phyloP scores from a whole-genome alignment of 2,113 vertebrate species.

The Xyliphius kryptos region DNA sequence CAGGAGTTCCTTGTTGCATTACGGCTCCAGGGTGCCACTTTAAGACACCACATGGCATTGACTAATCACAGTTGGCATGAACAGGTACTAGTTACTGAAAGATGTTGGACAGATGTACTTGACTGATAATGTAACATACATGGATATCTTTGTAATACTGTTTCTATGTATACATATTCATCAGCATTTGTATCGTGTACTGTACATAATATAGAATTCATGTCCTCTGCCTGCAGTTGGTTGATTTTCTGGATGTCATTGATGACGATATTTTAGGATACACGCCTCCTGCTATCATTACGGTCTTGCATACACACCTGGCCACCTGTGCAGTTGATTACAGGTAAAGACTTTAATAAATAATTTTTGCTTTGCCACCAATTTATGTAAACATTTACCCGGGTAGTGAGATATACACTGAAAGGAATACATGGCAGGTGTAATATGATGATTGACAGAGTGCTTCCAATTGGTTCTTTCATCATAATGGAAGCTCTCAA shows the following conservation, averaged over 20 bases:
- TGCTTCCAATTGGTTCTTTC: too few relatives aligned
- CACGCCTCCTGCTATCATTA: constrained; percentile 78
- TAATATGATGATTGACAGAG: too few relatives aligned
- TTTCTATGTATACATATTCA: too few relatives aligned
- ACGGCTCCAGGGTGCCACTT: constrained; percentile 76
- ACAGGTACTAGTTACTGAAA: constrained; percentile 63
- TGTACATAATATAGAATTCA: neutral
- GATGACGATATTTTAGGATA: constrained; percentile 87
- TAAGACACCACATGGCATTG: constrained; percentile 74
- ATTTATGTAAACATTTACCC: too few relatives aligned
- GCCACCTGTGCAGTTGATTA: constrained; percentile 86
- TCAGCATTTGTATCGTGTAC: neutral
- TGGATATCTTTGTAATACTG: too few relatives aligned
- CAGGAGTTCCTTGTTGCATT: constrained; percentile 87
- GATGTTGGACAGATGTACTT: too few relatives aligned
- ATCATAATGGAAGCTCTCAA: too few relatives aligned
- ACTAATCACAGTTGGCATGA: constrained; percentile 83
- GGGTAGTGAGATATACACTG: too few relatives aligned
- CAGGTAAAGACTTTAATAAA: constrained; percentile 57
- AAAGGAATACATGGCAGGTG: too few relatives aligned
- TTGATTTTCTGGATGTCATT: constrained; percentile 82
- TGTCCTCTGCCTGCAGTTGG: constrained; percentile 57
- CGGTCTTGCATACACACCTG: constrained; percentile 81
- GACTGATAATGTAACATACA: too few relatives aligned
- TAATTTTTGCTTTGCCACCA: neutral